phyloP scores from a whole-genome alignment of 2,797 vertebrate genomes.

The Phoxinus dragarum region DNA sequence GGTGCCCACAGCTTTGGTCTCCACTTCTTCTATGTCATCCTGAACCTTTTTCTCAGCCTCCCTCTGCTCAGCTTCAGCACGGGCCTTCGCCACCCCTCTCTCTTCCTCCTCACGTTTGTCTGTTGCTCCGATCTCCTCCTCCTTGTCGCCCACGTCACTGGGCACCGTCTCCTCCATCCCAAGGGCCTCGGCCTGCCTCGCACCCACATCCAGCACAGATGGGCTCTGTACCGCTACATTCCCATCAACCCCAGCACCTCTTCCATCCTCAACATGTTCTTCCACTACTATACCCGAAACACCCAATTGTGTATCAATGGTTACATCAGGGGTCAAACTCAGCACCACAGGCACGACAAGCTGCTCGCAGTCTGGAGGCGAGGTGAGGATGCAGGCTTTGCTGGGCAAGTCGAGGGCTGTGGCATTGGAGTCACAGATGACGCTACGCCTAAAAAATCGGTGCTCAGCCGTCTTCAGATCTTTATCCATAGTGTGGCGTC shows the following conservation, averaged over 20 bases:
- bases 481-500: conserved; percentile 97
- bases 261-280: conserved; percentile 48
- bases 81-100: conserved; percentile 72
- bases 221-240: conserved; percentile 59
- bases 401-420: conserved; percentile 95
- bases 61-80: conserved; percentile 80
- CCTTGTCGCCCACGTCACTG: conserved; percentile 62
- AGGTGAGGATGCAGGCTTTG: conserved; percentile 82
- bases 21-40: conserved; percentile 94
- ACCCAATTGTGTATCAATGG: conserved; percentile 55
- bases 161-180: conserved; percentile 34
- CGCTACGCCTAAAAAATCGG: conserved; percentile 96
- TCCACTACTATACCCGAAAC: conserved; percentile 53
- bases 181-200: conserved; percentile 24
- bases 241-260: conserved; percentile 28
- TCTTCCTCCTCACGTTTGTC: conserved; percentile 68
- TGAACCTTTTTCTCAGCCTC: conserved; percentile 73
- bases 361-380: conserved; percentile 79
- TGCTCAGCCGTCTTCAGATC: conserved; percentile 94
- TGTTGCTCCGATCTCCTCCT: conserved; percentile 1
- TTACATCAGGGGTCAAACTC: conserved; percentile 51
- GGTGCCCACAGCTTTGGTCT: conserved; percentile 96
- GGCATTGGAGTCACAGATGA: conserved; percentile 97
- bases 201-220: conserved; percentile 67
- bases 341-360: conserved; percentile 48